phyloP scores from a whole-genome alignment of 2,113 vertebrate genomes.

The Syngnathus typhle region DNA sequence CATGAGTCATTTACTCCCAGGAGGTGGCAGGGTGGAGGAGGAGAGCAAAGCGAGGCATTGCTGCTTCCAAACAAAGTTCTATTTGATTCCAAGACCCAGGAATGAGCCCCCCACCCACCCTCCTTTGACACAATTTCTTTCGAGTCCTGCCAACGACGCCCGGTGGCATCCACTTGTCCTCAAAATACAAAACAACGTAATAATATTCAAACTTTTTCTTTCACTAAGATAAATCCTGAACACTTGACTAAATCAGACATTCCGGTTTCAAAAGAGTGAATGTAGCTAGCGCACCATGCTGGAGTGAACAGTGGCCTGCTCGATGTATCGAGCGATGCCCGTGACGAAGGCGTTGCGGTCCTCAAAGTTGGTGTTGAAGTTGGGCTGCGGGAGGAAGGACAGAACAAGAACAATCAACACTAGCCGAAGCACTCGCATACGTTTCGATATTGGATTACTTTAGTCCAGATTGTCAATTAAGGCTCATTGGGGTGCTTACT shows the following conservation, averaged over 20 bases:
- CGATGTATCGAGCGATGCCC: conserved; percentile 95
- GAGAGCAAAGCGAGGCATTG: neutral
- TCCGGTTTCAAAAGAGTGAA: neutral
- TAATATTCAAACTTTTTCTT: neutral
- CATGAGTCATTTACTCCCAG: conserved; percentile 12
- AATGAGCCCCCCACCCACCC: conserved; percentile 40
- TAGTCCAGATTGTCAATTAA: neutral
- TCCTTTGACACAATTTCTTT: conserved; percentile 56
- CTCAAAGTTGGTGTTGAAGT: conserved; percentile 99
- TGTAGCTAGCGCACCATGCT: conserved; percentile 79
- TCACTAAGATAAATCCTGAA: neutral
- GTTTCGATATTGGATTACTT: no score
- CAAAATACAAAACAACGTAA: neutral
- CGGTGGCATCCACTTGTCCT: conserved; percentile 32
- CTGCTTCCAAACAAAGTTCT: conserved; percentile 40
- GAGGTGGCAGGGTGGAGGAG: neutral
- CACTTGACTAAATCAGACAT: neutral
- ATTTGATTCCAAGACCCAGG: conserved; percentile 39
- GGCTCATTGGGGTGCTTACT: conserved; percentile 57
- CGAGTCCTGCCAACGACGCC: conserved; percentile 22
- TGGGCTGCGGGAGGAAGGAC: conserved; percentile 74
- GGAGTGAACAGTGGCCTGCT: conserved; percentile 95
- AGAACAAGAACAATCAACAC: neutral
- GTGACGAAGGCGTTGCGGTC: conserved; percentile 98
- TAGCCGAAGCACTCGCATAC: neutral